These are phyloP conservation scores for Lonchura striata DNA, from an alignment of 2,113 vertebrate species.

Conservation along the genomic window DNA sequence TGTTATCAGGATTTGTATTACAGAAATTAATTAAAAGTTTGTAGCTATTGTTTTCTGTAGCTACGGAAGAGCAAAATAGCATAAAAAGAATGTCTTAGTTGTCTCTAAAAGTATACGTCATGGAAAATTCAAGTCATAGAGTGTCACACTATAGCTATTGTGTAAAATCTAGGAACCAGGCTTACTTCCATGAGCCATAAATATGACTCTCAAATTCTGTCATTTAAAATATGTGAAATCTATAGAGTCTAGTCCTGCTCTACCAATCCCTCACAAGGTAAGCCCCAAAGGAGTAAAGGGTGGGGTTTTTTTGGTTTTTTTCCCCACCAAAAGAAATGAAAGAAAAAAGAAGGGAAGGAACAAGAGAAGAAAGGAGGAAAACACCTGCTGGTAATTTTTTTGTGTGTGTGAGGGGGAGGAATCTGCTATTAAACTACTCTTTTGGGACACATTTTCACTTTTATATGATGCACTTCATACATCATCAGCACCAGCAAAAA, in stretches of 20 bases:
- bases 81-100: not conserved
- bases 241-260: not conserved
- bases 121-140: not conserved
- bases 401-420: not conserved
- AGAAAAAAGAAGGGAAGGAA: not conserved
- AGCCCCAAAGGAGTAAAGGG: not conserved
- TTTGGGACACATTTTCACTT: not conserved
- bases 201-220: not conserved
- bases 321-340: not conserved
- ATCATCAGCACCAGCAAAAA: not conserved
- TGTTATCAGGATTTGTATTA: not conserved
- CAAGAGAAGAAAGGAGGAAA: not conserved
- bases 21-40: slow-evolving; percentile 45
- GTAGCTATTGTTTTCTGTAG: slow-evolving; percentile 2
- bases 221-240: not conserved
- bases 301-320: not conserved
- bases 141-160: not conserved
- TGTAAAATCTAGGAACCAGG: not conserved
- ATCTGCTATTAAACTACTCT: not conserved
- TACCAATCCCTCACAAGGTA: not conserved
- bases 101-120: not conserved
- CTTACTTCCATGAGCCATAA: not conserved
- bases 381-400: not conserved
- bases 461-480: not conserved
- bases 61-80: slow-evolving; percentile 18